Percentiles rank a stretch among this genome's conserved stretches.
Evolutionary conservation across 2,113 vertebrate species (phyloP).

Genomic region (Ivindomyrus marchei): DNA sequence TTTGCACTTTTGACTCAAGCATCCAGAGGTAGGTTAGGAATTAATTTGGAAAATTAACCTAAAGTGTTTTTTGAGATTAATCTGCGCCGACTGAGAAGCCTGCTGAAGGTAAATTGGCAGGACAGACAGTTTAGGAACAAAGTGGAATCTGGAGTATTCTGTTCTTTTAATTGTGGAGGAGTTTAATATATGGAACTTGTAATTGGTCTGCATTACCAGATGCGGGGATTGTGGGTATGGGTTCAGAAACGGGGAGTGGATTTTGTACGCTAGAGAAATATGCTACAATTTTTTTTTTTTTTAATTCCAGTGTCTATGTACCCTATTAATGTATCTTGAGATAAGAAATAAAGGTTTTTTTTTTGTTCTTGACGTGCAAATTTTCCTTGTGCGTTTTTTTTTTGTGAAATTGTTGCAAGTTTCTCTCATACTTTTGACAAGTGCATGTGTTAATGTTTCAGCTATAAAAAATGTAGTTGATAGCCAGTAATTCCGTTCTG

Average conservation of each 20-base stretch:
- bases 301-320: slow-evolving; percentile 64
- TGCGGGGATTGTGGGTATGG: slow-evolving; percentile 16
- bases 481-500: not conserved
- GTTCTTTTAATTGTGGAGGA: slow-evolving; percentile 44
- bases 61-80: not conserved
- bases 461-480: not conserved
- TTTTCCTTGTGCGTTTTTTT: slow-evolving; percentile 10
- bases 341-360: slow-evolving; percentile 62
- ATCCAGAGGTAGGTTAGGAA: not conserved
- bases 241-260: slow-evolving; percentile 35
- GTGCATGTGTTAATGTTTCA: not conserved
- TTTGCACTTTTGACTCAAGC: not conserved
- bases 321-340: slow-evolving; percentile 63
- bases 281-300: slow-evolving; percentile 57
- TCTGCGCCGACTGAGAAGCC: not conserved
- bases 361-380: slow-evolving; percentile 50
- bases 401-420: not conserved
- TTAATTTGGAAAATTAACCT: slow-evolving; percentile 44
- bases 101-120: not conserved
- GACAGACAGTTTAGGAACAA: not conserved
- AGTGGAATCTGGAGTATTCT: slow-evolving; percentile 29
- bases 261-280: slow-evolving; percentile 55
- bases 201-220: slow-evolving; percentile 38
- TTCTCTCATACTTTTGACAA: not conserved
- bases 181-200: slow-evolving; percentile 45